phyloP scores from a whole-genome alignment of 2,113 vertebrate genomes.

The Peromyscus californicus region DNA sequence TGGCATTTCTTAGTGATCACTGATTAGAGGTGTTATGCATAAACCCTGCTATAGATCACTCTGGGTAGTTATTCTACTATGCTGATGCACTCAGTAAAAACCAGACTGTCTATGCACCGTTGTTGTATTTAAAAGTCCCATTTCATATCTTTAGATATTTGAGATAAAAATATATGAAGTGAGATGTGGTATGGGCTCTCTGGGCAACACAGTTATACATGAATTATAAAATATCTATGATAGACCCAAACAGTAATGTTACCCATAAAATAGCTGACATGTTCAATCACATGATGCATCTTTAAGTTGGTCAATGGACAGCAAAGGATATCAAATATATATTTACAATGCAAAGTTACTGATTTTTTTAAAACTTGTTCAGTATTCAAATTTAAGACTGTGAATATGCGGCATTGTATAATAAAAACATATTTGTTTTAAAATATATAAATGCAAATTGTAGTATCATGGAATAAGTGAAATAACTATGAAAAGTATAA shows the following conservation, averaged over 20 bases:
- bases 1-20: conserved; percentile 37
- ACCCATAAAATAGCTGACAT: background rate
- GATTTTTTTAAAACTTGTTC: background rate
- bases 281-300: background rate
- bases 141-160: conserved; percentile 39
- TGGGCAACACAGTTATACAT: background rate
- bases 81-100: background rate
- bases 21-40: conserved; percentile 7
- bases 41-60: conserved; percentile 35
- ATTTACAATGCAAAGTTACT: background rate
- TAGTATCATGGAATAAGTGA: background rate
- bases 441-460: background rate
- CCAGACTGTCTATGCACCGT: background rate
- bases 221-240: conserved; percentile 1
- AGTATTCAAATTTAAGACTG: conserved; percentile 18
- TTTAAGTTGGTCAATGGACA: background rate
- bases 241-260: background rate
- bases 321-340: conserved; percentile 11
- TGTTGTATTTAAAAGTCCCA: conserved; percentile 19
- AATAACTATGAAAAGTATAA: background rate
- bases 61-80: conserved; percentile 6
- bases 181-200: background rate
- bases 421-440: conserved; percentile 8
- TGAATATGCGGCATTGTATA: background rate
- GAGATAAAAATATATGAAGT: conserved; percentile 14